A percentile compares a stretch with the other conserved stretches of the same genome.
Evolutionary conservation across 2,888 invertebrate genomes (phyloP).

Genomic region (Nipponacmea schrenckii): DNA sequence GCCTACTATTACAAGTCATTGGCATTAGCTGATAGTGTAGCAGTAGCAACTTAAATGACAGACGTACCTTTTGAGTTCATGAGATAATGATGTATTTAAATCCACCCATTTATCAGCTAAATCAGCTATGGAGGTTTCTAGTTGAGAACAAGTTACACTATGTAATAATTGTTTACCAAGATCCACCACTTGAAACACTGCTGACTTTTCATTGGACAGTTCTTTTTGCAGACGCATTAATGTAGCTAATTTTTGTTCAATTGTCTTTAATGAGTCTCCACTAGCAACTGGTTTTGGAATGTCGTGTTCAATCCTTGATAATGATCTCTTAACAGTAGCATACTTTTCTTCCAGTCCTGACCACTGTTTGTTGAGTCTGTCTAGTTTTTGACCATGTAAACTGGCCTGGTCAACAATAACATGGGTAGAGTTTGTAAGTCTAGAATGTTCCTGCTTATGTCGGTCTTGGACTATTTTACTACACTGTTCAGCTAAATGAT

Average conservation of each 20-base stretch:
- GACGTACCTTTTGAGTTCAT: constrained; percentile 57
- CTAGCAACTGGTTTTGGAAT: constrained; percentile 44
- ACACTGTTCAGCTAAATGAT: constrained; percentile 55
- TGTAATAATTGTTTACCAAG: constrained; percentile 60
- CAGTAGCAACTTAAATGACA: neutral
- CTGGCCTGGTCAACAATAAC: constrained; percentile 60
- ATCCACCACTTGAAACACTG: constrained; percentile 59
- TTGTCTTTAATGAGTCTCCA: constrained; percentile 48
- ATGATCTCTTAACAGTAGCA: constrained; percentile 38
- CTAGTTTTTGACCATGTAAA: constrained; percentile 56
- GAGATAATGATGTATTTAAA: constrained; percentile 51
- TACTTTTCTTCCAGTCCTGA: constrained; percentile 52
- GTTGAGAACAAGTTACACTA: constrained; percentile 53
- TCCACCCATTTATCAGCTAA: constrained; percentile 61
- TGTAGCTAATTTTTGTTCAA: constrained; percentile 50
- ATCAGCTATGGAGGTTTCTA: constrained; percentile 56
- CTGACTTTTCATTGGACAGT: constrained; percentile 55
- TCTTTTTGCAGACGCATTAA: constrained; percentile 55
- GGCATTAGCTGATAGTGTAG: too few relatives aligned
- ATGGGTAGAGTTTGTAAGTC: constrained; percentile 50
- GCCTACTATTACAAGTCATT: too few relatives aligned
- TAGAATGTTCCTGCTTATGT: constrained; percentile 46
- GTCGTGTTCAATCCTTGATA: constrained; percentile 41
- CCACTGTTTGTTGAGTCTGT: constrained; percentile 58
- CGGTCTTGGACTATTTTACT: constrained; percentile 49